These are phyloP conservation scores for Brenthis ino DNA, from an alignment of 2,888 invertebrate species.

Conservation along the genomic window DNA sequence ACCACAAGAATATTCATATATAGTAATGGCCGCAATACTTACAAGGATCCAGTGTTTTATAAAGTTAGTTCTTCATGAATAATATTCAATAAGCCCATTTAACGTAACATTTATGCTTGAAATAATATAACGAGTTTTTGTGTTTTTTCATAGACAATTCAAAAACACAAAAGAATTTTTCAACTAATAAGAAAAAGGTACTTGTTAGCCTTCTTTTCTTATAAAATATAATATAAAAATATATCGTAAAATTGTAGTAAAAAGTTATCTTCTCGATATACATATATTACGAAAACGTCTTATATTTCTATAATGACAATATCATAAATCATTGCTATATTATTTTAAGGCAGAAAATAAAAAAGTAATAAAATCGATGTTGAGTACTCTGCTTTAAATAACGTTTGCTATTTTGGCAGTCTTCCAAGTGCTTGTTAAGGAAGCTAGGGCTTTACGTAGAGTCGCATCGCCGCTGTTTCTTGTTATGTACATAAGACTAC, in stretches of 20 bases:
- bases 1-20: slow-evolving; percentile 17
- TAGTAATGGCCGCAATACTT: slow-evolving; percentile 13
- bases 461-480: slow-evolving; percentile 61
- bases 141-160: no score
- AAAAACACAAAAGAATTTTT: no score
- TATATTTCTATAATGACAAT: background rate
- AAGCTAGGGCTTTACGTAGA: slow-evolving; percentile 65
- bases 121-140: background rate
- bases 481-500: slow-evolving; percentile 44
- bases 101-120: background rate
- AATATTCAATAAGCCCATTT: slow-evolving; percentile 1
- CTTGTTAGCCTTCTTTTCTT: no score
- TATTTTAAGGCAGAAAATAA: background rate
- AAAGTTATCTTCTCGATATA: no score
- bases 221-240: no score
- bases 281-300: no score
- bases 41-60: slow-evolving; percentile 7
- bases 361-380: slow-evolving; percentile 31
- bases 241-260: no score
- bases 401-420: slow-evolving; percentile 68
- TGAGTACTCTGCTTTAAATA: slow-evolving; percentile 44
- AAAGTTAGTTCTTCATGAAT: slow-evolving; percentile 10
- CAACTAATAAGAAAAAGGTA: no score
- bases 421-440: slow-evolving; percentile 77
- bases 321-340: slow-evolving; percentile 9